phyloP scores from a whole-genome alignment of 1,140 invertebrate species.

The Oscheius sp. region DNA sequence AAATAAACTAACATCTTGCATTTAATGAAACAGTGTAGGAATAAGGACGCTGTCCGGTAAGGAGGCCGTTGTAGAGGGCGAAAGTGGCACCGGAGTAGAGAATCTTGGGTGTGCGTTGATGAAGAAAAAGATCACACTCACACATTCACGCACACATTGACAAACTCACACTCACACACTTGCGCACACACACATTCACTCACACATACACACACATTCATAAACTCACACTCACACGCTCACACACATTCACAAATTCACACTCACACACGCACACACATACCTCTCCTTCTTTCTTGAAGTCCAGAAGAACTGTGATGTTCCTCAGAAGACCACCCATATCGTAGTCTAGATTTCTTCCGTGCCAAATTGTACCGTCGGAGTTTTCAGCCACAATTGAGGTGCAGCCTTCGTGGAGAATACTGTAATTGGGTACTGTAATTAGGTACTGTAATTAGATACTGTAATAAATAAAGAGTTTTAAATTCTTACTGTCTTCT shows the following conservation, averaged over 20 bases:
- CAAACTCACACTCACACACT: neutral
- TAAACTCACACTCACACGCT: no score
- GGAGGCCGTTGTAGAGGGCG: constrained; percentile 67
- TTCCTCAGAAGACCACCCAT: constrained; percentile 46
- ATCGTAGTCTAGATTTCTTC: constrained; percentile 69
- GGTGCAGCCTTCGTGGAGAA: constrained; percentile 64
- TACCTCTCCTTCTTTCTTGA: constrained; percentile 35
- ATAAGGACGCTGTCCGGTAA: constrained; percentile 66
- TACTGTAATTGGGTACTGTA: constrained; percentile 10
- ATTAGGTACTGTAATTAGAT: neutral
- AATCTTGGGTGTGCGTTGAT: constrained; percentile 49
- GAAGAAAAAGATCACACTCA: neutral
- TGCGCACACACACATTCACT: no score
- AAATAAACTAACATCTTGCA: constrained; percentile 46
- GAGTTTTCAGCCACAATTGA: constrained; percentile 66
- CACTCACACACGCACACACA: no score
- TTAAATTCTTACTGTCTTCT: constrained; percentile 29
- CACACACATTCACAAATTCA: no score
- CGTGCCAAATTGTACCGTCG: constrained; percentile 64
- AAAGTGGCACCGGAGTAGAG: constrained; percentile 66
- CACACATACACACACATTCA: no score
- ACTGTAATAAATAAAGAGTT: neutral
- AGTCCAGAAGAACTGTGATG: constrained; percentile 46
- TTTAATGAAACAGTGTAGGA: constrained; percentile 46
- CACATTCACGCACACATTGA: neutral